phyloP scores from a whole-genome alignment of 1,140 invertebrate genomes.

The Streblospio benedicti region DNA sequence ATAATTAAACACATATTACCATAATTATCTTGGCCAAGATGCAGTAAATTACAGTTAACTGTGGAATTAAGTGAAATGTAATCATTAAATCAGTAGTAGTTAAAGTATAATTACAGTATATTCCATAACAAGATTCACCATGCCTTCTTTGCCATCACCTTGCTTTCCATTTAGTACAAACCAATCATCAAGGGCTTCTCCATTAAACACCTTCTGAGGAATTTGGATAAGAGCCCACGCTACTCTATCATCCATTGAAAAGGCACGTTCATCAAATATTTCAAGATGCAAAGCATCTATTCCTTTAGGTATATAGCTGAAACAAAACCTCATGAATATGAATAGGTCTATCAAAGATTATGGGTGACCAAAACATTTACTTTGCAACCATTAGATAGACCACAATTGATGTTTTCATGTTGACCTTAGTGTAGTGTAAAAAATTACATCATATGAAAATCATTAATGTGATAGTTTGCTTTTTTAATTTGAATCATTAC shows the following conservation, averaged over 20 bases:
- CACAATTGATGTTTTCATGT: too few species aligned
- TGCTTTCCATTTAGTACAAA: slow-evolving; percentile 81
- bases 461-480: not conserved
- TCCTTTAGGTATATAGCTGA: slow-evolving; percentile 72
- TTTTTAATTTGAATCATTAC: not conserved
- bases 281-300: slow-evolving; percentile 82
- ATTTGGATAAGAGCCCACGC: slow-evolving; percentile 79
- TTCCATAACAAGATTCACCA: slow-evolving; percentile 55
- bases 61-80: too few species aligned
- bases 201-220: slow-evolving; percentile 69
- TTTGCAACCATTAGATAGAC: too few species aligned
- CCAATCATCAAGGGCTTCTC: slow-evolving; percentile 89
- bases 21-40: too few species aligned
- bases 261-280: slow-evolving; percentile 93
- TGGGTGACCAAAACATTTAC: slow-evolving; percentile 3
- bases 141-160: slow-evolving; percentile 84
- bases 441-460: not conserved
- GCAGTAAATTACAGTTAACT: too few species aligned
- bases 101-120: slow-evolving; percentile 63
- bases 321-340: slow-evolving; percentile 34
- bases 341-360: slow-evolving; percentile 6
- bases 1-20: too few species aligned
- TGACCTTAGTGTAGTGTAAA: slow-evolving; percentile 5
- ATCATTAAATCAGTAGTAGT: too few species aligned
- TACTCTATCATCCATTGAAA: slow-evolving; percentile 88